These are phyloP conservation scores for Eriosoma lanigerum DNA, from an alignment of 1,140 invertebrate genomes.

Conservation along the genomic window DNA sequence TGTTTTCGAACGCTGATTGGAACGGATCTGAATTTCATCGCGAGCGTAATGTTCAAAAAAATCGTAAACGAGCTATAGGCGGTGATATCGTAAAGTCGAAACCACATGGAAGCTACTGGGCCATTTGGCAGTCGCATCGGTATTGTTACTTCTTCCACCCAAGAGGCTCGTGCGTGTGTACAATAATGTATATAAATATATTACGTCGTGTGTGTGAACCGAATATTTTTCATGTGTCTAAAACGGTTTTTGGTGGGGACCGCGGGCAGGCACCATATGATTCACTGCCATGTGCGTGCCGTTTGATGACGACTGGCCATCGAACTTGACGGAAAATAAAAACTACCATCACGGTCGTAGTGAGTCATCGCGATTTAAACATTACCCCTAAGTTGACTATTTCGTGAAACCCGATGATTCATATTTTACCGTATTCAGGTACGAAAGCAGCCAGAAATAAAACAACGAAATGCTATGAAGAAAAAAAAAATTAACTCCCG, in stretches of 20 bases:
- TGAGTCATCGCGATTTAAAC: constrained; percentile 24
- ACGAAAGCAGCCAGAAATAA: not conserved
- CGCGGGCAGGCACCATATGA: not conserved
- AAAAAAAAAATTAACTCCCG: too few species aligned
- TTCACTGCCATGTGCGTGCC: constrained; percentile 44
- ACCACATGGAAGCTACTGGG: constrained; percentile 35
- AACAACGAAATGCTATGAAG: not conserved
- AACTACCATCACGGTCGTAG: not conserved
- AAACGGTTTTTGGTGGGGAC: constrained; percentile 36
- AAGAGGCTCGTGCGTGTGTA: not conserved
- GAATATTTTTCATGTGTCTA: constrained; percentile 36
- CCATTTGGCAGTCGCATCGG: constrained; percentile 18
- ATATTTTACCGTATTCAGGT: not conserved
- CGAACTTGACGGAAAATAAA: constrained; percentile 18
- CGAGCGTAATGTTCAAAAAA: not conserved
- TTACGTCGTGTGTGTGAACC: not conserved
- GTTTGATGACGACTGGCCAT: constrained; percentile 40
- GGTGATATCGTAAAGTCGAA: constrained; percentile 8
- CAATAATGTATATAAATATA: not conserved
- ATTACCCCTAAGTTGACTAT: constrained; percentile 27
- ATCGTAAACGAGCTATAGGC: not conserved
- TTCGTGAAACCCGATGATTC: constrained; percentile 32
- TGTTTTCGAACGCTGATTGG: not conserved
- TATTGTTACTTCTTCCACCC: constrained; percentile 36
- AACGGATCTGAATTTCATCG: not conserved